Evolutionary conservation across 2,797 vertebrate genomes (phyloP), one percentile per base, ranked within the genome.

Genomic region (Poeciliopsis gracilis): DNA sequence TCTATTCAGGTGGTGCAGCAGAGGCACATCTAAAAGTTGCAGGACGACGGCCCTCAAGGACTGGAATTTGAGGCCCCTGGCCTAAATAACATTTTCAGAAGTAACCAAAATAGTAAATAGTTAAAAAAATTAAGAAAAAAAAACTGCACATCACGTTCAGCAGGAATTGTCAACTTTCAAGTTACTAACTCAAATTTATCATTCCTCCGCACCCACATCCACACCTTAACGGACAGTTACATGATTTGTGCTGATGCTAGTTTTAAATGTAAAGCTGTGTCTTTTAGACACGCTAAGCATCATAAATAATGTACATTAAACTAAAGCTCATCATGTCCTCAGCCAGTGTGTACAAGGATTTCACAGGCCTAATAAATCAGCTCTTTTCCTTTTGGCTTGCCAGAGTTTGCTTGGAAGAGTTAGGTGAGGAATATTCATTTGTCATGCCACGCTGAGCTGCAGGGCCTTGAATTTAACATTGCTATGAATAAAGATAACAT

Each of bases 381-480:
- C 43, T 74, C n/a, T 67, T 83, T 89, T 92, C 84, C 87, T 87
- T 79, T 75, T 41, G 63, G 81, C 78, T 91, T 72, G 84, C 83
- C 90, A 78, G 61, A 85, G 88, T 94, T 92, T 93, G 86, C 90
- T 85, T 77, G 84, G 84, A 73, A 67, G 82, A 81, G 79, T 87
- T 86, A 86, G 77, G 90, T 76, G 81, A 91, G 83, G 86, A 88
- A 90, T 90, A 90, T 90, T 91, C 85, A 92, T 94, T 94, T 82
- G 90, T 93, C 90, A 92, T 77, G 82, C 90, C 63, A 86, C 20
- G 77, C 82, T 83, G 84, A 82, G 83, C 89, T 77, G 82, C 82
- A 49, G 73, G 76, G 84, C 78, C 88, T 79, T 82, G 82, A 79
- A 92, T 90, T 91, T 88, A 88, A 83, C 87, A 79, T 90, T 47